Evolutionary conservation across 2,888 invertebrate genomes (phyloP), one percentile per base, ranked within the genome.

Genomic region (Kuschelorhynchus macadamiae): DNA sequence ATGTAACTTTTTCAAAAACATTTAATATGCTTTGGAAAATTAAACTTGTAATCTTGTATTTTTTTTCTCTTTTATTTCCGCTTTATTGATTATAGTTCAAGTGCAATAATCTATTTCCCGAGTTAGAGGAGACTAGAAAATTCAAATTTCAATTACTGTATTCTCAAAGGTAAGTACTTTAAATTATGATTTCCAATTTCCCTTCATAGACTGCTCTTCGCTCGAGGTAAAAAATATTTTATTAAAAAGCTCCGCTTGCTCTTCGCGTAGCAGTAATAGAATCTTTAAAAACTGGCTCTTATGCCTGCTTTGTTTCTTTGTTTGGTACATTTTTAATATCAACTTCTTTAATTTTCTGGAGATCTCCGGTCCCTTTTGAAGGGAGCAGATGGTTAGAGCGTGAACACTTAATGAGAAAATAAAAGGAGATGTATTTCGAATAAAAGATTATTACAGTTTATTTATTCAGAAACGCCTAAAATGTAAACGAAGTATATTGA

Each of bases 191-290:
- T 59, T 36, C 11, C 49, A 47, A 59, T 59, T 50, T 41, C 42
- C 36, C 60, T 50, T 36, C 32, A 56, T 21, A 21, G 49, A 36
- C 32, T 59, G 33, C 47, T 16, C 21, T 46, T 39, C 49, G 21
- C 59, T 25, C 4, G 47, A 59, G 49, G 59, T 44, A 67, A 67
- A 67, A 67, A 67, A 67, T 67, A 61, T 67, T 67, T 67, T 67
- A 67, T 67, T 67, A 67, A 67, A 67, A 64, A 56, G 55, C 41
- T 41, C 14, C 25, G 60, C 61, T 56, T 41, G 44, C 53, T 30
- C 14, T 20, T 47, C 36, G 25, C 21, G 47, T 20, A 53, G 53
- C 39, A 66, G 61, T 67, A 61, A 67, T 60, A 67, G 49, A 39
- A 60, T 67, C 61, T 60, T 52, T 52, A 52, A 61, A 61, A 61